Conservation (phyloP, 2,888 invertebrate species). For the Drosophila formosana region DNA sequence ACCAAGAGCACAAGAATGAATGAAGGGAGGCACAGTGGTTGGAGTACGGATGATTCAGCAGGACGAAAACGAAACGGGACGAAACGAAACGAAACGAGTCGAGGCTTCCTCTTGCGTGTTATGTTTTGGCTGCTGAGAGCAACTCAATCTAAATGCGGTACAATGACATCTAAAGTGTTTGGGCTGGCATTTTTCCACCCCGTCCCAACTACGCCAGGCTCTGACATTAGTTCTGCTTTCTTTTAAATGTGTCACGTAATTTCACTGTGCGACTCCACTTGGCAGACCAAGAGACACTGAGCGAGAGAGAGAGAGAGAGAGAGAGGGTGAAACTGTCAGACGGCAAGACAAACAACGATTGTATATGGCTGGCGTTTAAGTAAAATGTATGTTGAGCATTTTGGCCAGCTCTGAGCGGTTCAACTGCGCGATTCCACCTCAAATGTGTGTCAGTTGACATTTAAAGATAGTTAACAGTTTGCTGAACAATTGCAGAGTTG, state of each 20-base stretch:
- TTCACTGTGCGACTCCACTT: conserved; percentile 47
- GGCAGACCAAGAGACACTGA: conserved; percentile 15
- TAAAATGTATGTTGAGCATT: conserved; percentile 76
- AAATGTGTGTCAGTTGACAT: conserved; percentile 72
- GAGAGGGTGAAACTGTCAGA: conserved; percentile 11
- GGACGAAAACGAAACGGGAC: conserved; percentile 2
- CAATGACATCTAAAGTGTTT: conserved; percentile 81
- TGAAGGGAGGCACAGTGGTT: neutral
- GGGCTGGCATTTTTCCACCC: conserved; percentile 52
- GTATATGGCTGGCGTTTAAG: conserved; percentile 79
- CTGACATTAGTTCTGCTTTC: conserved; percentile 77
- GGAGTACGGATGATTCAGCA: conserved; percentile 12
- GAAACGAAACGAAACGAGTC: conserved; percentile 7
- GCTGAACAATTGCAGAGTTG: conserved; percentile 31
- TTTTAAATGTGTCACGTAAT: conserved; percentile 81
- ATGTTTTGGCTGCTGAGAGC: conserved; percentile 80
- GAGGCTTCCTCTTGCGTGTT: conserved; percentile 57
- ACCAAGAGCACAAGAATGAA: neutral
- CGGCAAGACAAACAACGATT: conserved; percentile 51
- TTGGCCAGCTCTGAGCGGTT: conserved; percentile 39
- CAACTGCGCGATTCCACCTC: conserved; percentile 27
- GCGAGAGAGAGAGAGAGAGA: conserved; percentile 8
- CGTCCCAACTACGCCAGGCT: conserved; percentile 27
- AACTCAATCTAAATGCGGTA: conserved; percentile 82
- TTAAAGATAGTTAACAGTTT: conserved; percentile 75